Evolutionary conservation across 1,140 invertebrate species (phyloP).

Genomic region (Phenacoccus solenopsis): DNA sequence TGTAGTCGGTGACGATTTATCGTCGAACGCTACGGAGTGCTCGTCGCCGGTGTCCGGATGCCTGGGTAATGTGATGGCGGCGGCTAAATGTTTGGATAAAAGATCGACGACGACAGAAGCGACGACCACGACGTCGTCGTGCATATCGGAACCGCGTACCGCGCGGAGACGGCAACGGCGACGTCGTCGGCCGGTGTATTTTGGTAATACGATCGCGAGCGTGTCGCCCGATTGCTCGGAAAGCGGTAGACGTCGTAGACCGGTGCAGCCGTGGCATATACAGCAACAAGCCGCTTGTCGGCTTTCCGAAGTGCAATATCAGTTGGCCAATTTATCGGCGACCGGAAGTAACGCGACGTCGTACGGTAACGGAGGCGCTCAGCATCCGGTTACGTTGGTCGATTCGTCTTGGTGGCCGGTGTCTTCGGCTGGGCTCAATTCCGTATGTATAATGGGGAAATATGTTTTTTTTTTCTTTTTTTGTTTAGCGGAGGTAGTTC

Average conservation of each 20-base stretch:
- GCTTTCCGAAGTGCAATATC: not conserved
- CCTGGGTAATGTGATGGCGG: not conserved
- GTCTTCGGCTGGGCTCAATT: conserved; percentile 18
- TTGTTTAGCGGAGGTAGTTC: too few species aligned
- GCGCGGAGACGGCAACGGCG: not conserved
- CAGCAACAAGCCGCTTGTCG: not conserved
- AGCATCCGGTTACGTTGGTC: conserved; percentile 26
- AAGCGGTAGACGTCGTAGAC: conserved; percentile 34
- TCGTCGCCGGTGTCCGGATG: conserved; percentile 1
- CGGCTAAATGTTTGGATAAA: not conserved
- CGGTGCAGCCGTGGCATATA: conserved; percentile 39
- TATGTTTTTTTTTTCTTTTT: too few species aligned
- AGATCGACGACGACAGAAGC: not conserved
- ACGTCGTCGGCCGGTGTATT: too few species aligned
- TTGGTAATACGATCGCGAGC: not conserved
- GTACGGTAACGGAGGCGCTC: conserved; percentile 34
- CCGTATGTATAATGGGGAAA: not conserved
- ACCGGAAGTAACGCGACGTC: conserved; percentile 38
- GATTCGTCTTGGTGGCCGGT: conserved; percentile 29
- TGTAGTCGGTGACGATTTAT: not conserved
- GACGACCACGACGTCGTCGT: not conserved
- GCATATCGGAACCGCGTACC: not conserved
- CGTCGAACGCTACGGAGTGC: not conserved
- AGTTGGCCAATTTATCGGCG: conserved; percentile 33
- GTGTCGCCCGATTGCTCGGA: not conserved